Evolutionary conservation across 2,888 invertebrate species (phyloP), one percentile per base, ranked within the genome.

Genomic region (Halocaridina rubra): DNA sequence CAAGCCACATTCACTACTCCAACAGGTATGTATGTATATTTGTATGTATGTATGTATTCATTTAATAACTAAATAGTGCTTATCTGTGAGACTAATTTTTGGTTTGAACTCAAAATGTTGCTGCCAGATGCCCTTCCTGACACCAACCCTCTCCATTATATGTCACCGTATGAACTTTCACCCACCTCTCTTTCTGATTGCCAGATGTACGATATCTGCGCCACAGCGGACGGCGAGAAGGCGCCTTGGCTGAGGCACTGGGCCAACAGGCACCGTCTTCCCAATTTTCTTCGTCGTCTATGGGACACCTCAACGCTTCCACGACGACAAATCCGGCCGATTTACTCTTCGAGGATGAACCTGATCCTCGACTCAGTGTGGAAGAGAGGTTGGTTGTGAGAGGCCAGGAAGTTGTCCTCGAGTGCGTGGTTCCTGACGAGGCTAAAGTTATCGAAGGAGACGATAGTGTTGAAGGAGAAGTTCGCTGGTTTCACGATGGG

Each of bases 401-500:
- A 27, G 86, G 86, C 22, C 80, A 75, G 53, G 75, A 84, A 57
- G 84, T 86, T 32, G 61, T 81, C 39, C 67, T 82, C 29, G 82
- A 86, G 84, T 86, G 86, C 75, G 67, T 72, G 59, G 86, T 79
- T 19, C 29, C 72, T 0, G 77, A 74, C 4, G 64, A 84, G 19
- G 80, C 39, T 16, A 64, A 74, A 33, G 3, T 59, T 30, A n/a
- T 72, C 4, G 74, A 59, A 7, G 76, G 67, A 2, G 84, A 80
- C 22, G 76, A 64, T 33, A 77, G 79, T 39, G 71, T 71, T 3
- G 80, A 85, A 39, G 80, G 74, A 24, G 80, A 74, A 22, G 86
- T 86, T 27, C 84, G 84, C 19, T 86, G 86, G 86, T 86, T 75
- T 53, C 86, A 86, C 46, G 82, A 82, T 24, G 76, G 64, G n/a